Conservation (phyloP, 2,113 vertebrate species). For the Suncus etruscus region DNA sequence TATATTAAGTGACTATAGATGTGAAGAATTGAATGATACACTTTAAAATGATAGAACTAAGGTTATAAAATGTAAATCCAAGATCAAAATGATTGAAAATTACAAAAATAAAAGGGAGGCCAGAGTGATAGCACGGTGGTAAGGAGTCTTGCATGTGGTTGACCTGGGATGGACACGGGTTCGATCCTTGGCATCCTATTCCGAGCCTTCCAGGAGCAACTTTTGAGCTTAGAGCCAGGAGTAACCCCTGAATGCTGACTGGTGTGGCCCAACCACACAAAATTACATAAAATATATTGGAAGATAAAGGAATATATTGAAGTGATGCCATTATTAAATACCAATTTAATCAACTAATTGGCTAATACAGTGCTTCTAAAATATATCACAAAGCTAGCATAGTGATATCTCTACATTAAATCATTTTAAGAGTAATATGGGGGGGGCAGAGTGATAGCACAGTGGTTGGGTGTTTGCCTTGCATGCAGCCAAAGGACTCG, state of each 20-base stretch:
- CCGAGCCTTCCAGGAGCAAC: too few relatives aligned
- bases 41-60: neutral
- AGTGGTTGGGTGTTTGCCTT: too few relatives aligned
- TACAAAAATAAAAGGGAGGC: neutral
- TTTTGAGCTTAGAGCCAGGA: too few relatives aligned
- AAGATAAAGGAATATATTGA: conserved; percentile 8
- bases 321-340: neutral
- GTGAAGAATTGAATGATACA: neutral
- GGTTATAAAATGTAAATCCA: neutral
- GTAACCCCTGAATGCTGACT: too few relatives aligned
- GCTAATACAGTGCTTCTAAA: conserved; percentile 6
- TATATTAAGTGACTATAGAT: conserved; percentile 9
- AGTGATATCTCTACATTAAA: neutral
- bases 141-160: too few relatives aligned
- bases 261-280: too few relatives aligned
- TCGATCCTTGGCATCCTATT: too few relatives aligned
- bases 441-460: too few relatives aligned
- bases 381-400: neutral
- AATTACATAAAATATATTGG: neutral
- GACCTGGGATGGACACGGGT: too few relatives aligned
- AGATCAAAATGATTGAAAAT: neutral
- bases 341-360: neutral
- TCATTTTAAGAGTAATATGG: neutral
- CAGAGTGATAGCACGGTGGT: too few relatives aligned
- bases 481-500: too few relatives aligned